Percentiles rank a stretch among this genome's conserved stretches.
phyloP scores from a whole-genome alignment of 2,797 vertebrate species.

The Karalla daura region DNA sequence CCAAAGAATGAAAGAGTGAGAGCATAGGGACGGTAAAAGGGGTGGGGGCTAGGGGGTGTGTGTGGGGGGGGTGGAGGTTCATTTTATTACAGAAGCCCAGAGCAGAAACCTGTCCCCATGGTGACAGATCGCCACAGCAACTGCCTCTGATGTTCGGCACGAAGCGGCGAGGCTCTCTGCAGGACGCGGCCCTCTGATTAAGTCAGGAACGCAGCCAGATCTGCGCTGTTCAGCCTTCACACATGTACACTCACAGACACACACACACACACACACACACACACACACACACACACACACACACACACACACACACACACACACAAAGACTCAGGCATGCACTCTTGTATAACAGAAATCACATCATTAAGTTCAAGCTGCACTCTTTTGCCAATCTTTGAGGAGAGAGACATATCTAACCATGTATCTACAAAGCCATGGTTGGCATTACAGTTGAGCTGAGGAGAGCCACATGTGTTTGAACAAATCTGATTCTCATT shows the following conservation, averaged over 20 bases:
- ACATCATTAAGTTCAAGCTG: neutral
- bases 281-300: neutral
- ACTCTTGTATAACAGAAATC: no score
- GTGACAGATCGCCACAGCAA: constrained; percentile 71
- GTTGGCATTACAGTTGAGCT: neutral
- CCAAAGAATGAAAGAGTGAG: constrained; percentile 31
- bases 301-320: neutral
- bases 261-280: constrained; percentile 1
- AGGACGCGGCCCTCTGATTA: constrained; percentile 53
- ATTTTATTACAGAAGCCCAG: constrained; percentile 61
- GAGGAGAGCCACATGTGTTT: no score
- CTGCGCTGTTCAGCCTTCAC: constrained; percentile 15
- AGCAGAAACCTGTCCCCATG: constrained; percentile 58
- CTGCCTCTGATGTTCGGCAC: constrained; percentile 58
- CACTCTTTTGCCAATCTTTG: constrained; percentile 7
- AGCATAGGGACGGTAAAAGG: constrained; percentile 26
- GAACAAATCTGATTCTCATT: neutral
- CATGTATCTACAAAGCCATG: neutral
- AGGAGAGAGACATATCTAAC: neutral
- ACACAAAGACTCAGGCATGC: no score
- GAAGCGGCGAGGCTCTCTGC: constrained; percentile 43
- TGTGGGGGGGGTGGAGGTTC: constrained; percentile 19
- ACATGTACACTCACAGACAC: constrained; percentile 8
- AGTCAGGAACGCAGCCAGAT: constrained; percentile 52
- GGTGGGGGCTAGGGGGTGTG: no score